phyloP scores from a whole-genome alignment of 2,888 invertebrate species.

The Chorisops tibialis region DNA sequence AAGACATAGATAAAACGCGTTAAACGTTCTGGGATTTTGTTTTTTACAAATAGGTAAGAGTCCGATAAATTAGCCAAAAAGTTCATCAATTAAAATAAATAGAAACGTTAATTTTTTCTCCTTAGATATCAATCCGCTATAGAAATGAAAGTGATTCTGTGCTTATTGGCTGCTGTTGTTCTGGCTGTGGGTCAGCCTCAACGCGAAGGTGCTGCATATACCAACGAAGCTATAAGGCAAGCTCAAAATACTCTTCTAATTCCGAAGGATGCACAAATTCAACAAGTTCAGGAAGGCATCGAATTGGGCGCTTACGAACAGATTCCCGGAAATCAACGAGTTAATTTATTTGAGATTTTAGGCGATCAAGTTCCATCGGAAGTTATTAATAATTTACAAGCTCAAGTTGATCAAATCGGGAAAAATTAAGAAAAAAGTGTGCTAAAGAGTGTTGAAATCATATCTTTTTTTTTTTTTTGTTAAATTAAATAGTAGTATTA shows the following conservation, averaged over 20 bases:
- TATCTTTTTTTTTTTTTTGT: constrained; percentile 9
- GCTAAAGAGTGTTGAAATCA: not conserved
- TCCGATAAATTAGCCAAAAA: not conserved
- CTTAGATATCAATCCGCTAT: not conserved
- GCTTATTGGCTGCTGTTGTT: constrained; percentile 53
- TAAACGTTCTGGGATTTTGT: not conserved
- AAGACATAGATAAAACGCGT: constrained; percentile 5
- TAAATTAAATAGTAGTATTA: constrained; percentile 4
- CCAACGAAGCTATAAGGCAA: constrained; percentile 82
- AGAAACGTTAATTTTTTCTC: not conserved
- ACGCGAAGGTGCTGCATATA: constrained; percentile 78
- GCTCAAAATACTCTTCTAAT: constrained; percentile 82
- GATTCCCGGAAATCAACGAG: constrained; percentile 79
- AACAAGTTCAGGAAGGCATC: constrained; percentile 82
- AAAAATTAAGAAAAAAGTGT: constrained; percentile 54
- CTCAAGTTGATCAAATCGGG: constrained; percentile 81
- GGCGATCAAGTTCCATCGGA: constrained; percentile 83
- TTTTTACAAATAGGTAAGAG: constrained; percentile 3
- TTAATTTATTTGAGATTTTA: constrained; percentile 78
- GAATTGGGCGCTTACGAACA: constrained; percentile 82
- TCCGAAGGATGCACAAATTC: constrained; percentile 82
- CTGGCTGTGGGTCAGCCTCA: constrained; percentile 56
- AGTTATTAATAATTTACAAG: constrained; percentile 82
- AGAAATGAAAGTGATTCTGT: constrained; percentile 36
- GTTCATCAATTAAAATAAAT: not conserved